phyloP scores from a whole-genome alignment of 2,797 vertebrate species.

The Petrocephalus schoutedeni region DNA sequence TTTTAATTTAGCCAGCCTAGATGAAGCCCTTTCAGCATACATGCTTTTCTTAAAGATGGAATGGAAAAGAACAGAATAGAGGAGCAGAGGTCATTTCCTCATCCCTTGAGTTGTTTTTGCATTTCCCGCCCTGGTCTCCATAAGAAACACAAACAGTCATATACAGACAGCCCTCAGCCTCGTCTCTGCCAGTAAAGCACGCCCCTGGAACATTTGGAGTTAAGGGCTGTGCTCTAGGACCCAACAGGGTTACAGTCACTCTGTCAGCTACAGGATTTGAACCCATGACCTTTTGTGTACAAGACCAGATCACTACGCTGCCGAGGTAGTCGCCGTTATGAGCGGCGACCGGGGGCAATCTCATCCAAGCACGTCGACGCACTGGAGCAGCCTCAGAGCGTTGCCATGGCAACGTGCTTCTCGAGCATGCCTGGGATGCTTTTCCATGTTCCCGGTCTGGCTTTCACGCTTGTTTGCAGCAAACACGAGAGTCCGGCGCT shows the following conservation, averaged over 20 bases:
- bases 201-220: neutral
- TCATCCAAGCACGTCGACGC: neutral
- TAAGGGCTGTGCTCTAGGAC: neutral
- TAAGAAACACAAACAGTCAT: neutral
- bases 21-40: neutral
- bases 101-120: neutral
- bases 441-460: neutral
- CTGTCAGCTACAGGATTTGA: neutral
- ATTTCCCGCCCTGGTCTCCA: neutral
- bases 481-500: neutral
- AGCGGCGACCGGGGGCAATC: neutral
- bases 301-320: neutral
- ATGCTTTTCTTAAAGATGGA: neutral
- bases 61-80: neutral
- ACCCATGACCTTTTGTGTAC: neutral
- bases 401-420: neutral
- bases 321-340: no score
- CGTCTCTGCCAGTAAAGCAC: neutral
- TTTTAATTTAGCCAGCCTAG: neutral
- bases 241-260: neutral
- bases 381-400: neutral
- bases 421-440: neutral
- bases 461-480: neutral
- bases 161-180: neutral
- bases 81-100: neutral